Percentiles rank a stretch among this genome's conserved stretches.
phyloP scores from a whole-genome alignment of 1,140 invertebrate genomes.

The Drosophila mayri region DNA sequence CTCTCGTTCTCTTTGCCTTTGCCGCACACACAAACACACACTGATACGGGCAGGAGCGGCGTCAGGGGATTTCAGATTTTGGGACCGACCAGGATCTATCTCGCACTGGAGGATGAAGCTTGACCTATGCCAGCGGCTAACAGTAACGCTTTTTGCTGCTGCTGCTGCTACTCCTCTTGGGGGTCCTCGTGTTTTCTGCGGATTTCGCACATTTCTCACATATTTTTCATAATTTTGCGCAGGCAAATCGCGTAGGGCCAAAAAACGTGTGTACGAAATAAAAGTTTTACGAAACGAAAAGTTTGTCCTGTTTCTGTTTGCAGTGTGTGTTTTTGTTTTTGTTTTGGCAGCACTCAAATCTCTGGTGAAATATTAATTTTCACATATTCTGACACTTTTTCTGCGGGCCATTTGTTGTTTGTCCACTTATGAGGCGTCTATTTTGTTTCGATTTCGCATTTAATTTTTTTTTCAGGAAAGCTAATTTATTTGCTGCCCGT shows the following conservation, averaged over 20 bases:
- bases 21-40: background rate
- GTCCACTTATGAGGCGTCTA: conserved; percentile 26
- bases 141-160: conserved; percentile 9
- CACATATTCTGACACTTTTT: conserved; percentile 75
- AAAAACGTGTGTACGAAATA: conserved; percentile 54
- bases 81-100: conserved; percentile 36
- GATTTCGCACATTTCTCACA: conserved; percentile 67
- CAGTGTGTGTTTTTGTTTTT: conserved; percentile 34
- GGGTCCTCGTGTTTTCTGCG: conserved; percentile 37
- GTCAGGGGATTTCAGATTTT: conserved; percentile 30
- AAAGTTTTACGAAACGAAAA: conserved; percentile 54
- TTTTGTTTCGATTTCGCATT: conserved; percentile 32
- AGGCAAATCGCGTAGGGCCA: conserved; percentile 33
- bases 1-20: background rate
- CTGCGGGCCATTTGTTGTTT: conserved; percentile 41
- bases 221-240: conserved; percentile 79
- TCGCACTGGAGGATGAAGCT: conserved; percentile 41
- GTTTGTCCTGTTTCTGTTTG: conserved; percentile 46
- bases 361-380: conserved; percentile 81
- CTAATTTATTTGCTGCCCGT: conserved; percentile 33
- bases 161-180: conserved; percentile 13
- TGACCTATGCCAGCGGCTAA: conserved; percentile 50
- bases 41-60: conserved; percentile 17
- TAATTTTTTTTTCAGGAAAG: background rate
- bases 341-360: conserved; percentile 64